Percentiles rank a stretch among this genome's conserved stretches.
These are phyloP conservation scores for Acleris sparsana DNA, from an alignment of 2,888 invertebrate species.

Conservation along the genomic window DNA sequence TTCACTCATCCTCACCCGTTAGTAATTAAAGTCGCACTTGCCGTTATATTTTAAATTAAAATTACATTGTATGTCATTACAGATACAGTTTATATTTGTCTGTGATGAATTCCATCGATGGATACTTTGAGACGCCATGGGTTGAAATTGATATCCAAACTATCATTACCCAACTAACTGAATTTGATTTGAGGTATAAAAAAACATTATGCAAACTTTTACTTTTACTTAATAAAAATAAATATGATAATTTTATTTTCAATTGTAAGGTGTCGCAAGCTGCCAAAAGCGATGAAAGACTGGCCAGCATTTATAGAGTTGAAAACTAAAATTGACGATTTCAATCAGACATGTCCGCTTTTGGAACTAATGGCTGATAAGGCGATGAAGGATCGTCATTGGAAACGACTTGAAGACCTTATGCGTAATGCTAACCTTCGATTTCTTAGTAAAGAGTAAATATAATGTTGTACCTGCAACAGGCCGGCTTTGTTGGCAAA, in stretches of 20 bases:
- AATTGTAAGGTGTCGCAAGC: conserved; percentile 87
- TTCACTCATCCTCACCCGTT: too few species aligned
- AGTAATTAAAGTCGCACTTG: too few species aligned
- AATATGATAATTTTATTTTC: neutral
- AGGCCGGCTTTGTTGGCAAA: too few species aligned
- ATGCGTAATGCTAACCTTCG: conserved; percentile 56
- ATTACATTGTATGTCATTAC: conserved; percentile 40
- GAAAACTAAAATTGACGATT: conserved; percentile 95
- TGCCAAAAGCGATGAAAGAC: conserved; percentile 93
- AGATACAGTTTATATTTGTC: conserved; percentile 87
- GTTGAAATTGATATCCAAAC: conserved; percentile 91
- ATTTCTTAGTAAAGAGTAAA: too few species aligned
- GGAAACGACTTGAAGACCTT: conserved; percentile 84
- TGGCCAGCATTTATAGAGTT: conserved; percentile 95
- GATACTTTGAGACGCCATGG: conserved; percentile 94
- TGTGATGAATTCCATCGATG: conserved; percentile 93
- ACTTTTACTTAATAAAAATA: neutral
- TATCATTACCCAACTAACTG: conserved; percentile 90
- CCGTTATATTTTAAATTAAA: neutral
- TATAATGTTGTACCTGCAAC: too few species aligned
- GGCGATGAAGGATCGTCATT: conserved; percentile 92
- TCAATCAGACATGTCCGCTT: conserved; percentile 93
- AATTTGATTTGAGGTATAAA: conserved; percentile 90
- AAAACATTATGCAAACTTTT: neutral
- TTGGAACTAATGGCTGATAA: conserved; percentile 95